Conservation (phyloP, 1,140 invertebrate genomes). For the Archivesica marissinica region DNA sequence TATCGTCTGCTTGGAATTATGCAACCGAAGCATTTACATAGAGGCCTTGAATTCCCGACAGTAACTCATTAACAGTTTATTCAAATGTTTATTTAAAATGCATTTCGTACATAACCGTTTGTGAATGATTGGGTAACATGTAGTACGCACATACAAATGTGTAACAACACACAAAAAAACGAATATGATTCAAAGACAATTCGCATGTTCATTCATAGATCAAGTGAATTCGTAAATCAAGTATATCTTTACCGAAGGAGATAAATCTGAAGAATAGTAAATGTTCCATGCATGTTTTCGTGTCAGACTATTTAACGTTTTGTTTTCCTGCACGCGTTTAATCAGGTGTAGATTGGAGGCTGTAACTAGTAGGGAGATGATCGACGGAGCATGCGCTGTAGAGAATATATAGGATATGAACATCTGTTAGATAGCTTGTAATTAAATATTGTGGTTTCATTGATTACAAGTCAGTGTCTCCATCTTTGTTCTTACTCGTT, state of each 20-base stretch:
- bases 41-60: not conserved
- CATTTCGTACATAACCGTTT: not conserved
- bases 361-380: not conserved
- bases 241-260: not conserved
- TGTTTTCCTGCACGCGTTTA: not conserved
- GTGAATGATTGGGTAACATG: slow-evolving; percentile 17
- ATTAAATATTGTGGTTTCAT: too few species aligned
- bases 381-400: slow-evolving; percentile 5
- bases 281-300: slow-evolving; percentile 21
- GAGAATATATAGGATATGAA: not conserved
- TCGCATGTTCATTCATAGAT: slow-evolving; percentile 23
- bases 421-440: slow-evolving; percentile 12
- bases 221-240: not conserved
- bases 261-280: not conserved
- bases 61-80: slow-evolving; percentile 21
- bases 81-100: slow-evolving; percentile 15
- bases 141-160: too few species aligned
- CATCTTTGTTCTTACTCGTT: too few species aligned
- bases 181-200: not conserved
- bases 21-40: too few species aligned
- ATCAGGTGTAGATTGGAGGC: not conserved
- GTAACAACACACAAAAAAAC: too few species aligned
- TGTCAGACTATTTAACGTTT: not conserved
- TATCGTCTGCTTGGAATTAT: too few species aligned
- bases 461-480: too few species aligned